Evolutionary conservation across 2,888 invertebrate species (phyloP), one percentile per base, ranked within the genome.

Genomic region (Latheticus oryzae): DNA sequence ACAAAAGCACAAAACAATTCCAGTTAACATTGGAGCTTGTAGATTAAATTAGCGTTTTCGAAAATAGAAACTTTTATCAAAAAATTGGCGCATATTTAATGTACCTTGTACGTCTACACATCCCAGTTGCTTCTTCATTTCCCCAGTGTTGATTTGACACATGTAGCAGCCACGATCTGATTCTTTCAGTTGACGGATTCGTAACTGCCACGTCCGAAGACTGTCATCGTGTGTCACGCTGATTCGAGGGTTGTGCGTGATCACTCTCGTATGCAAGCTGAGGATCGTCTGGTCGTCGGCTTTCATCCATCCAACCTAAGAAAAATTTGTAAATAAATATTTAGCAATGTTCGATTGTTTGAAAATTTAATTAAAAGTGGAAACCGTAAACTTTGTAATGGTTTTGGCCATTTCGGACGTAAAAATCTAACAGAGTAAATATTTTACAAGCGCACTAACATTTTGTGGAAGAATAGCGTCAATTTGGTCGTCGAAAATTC

Each of bases 81-180:
- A n/a, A n/a, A n/a, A n/a, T n/a, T n/a, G n/a, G n/a, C n/a, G n/a
- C 12, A 15, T 5, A 3, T 13, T n/a, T n/a, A 26, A 74, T 83
- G 82, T 77, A 90, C 90, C 89, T 75, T 88, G 84, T 13, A 90
- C 90, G 78, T 90, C 89, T 48, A 90, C 84, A 75, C 90, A 90
- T 48, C 90, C 90, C 51, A 87, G 82, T 76, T 88, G 87, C 69
- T 87, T 90, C 79, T 87, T 88, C 89, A 90, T 90, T 52, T 86
- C 84, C 61, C 82, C 85, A 1, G 90, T 90, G 76, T 90, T 90
- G 65, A 90, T 87, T 79, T 90, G 90, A 73, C 90, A 90, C 89
- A 90, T 89, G 77, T 90, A 90, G 71, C 89, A 90, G 4, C 89
- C 90, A 56, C 88, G 83, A 75, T 90, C 90, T 43, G 87, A 84